Evolutionary conservation across 1,140 invertebrate species (phyloP), one percentile per base, ranked within the genome.

Genomic region (Drosophila ercepeae): DNA sequence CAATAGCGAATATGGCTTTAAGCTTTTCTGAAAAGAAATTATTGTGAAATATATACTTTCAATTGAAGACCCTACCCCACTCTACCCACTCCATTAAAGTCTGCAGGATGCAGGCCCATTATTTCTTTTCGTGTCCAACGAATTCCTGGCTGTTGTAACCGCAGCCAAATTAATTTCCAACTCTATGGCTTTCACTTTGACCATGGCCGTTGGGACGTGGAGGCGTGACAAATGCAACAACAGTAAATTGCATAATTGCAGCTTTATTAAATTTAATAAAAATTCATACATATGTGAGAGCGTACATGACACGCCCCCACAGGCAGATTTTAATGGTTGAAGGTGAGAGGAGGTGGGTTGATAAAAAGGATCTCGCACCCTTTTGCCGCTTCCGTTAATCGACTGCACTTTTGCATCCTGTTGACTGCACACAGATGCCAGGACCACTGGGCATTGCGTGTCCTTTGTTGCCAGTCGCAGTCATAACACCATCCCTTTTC

Each of bases 221-320:
- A 53, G 61, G 29, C 73, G 68, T 75, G 74, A 78, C 78, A 81
- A 82, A 81, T 77, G 78, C 73, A 73, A 76, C 60, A 72, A 72
- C 53, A 78, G 65, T 70, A 70, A 70, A 70, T 70, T 58, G 65
- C 45, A 59, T 83, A 86, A 79, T 79, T 84, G 79, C 81, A 84
- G 74, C 72, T 84, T 84, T 86, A 86, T 84, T 64, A 84, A 84
- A 84, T 84, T 84, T 86, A 84, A 84, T 84, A 84, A 86, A 84
- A 75, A 75, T 73, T 52, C 69, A 73, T 73, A 72, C 59, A 73
- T 64, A 55, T 73, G 59, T 45, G 29, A 49, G 36, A n/a, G 46
- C 21, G 49, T 58, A 64, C 50, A 39, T 52, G 55, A 61, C 71
- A 72, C 79, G 71, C 70, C 79, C 70, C 54, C 13, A 2, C 29